Conservation (phyloP, 2,888 invertebrate genomes). For the Mesochorus sp. region DNA sequence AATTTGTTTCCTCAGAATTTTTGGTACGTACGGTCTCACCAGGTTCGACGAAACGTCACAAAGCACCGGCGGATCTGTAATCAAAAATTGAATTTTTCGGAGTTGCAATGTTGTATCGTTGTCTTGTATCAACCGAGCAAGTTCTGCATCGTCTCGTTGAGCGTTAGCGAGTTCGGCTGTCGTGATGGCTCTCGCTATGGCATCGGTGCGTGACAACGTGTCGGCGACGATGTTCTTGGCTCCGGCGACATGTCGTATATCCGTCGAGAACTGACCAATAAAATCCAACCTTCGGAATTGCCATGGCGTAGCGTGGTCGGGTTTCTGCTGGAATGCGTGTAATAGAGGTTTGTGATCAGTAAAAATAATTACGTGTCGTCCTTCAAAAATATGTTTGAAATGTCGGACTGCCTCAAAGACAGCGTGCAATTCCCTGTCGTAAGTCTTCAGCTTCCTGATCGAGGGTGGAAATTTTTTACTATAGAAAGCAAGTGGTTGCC, state of each 20-base stretch:
- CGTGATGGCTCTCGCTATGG: background rate
- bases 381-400: background rate
- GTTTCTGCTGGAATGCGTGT: background rate
- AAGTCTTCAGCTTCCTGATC: background rate
- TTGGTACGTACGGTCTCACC: background rate
- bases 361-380: background rate
- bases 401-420: background rate
- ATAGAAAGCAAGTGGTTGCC: constrained; percentile 11
- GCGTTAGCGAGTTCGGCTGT: background rate
- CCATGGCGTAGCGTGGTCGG: background rate
- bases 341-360: background rate
- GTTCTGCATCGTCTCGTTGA: background rate
- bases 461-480: background rate
- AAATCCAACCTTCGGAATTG: background rate
- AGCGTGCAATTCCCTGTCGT: background rate
- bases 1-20: background rate
- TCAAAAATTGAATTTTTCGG: background rate
- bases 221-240: background rate
- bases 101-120: background rate
- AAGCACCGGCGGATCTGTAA: background rate
- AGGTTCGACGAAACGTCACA: background rate
- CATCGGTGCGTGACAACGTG: background rate
- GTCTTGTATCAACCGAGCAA: background rate
- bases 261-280: background rate
- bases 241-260: background rate